Evolutionary conservation across 2,888 invertebrate species (phyloP).

Genomic region (Athetis lepigone): DNA sequence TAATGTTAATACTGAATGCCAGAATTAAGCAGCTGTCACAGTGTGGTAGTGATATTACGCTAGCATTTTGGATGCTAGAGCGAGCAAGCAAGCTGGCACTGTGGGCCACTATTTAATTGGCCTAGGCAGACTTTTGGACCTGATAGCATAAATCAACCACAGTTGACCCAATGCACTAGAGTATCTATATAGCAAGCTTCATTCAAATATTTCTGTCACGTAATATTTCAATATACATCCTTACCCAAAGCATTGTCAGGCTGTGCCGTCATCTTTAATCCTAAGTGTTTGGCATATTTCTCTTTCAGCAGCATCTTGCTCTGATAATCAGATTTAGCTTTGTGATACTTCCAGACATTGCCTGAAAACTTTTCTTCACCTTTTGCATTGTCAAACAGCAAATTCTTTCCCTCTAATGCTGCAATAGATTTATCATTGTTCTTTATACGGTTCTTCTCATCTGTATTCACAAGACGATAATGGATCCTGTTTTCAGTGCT

Average conservation of each 20-base stretch:
- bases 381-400: conserved; percentile 77
- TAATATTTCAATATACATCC: conserved; percentile 2
- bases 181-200: too few species aligned
- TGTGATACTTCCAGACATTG: conserved; percentile 80
- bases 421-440: conserved; percentile 87
- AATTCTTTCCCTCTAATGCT: conserved; percentile 82
- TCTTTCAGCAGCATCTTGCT: conserved; percentile 79
- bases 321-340: conserved; percentile 72
- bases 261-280: conserved; percentile 69
- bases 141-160: not conserved
- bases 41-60: not conserved
- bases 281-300: conserved; percentile 79
- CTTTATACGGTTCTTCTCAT: conserved; percentile 82
- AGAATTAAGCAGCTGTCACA: not conserved
- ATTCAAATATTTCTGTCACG: not conserved
- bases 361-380: conserved; percentile 72
- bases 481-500: conserved; percentile 74
- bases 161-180: not conserved
- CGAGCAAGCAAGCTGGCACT: not conserved
- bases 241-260: conserved; percentile 68
- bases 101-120: not conserved
- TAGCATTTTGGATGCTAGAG: not conserved
- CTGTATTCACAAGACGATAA: conserved; percentile 77
- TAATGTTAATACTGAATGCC: not conserved
- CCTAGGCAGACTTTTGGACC: not conserved